These are phyloP conservation scores for Hephaestus fuliginosus DNA, from an alignment of 2,797 vertebrate genomes.

Conservation along the genomic window DNA sequence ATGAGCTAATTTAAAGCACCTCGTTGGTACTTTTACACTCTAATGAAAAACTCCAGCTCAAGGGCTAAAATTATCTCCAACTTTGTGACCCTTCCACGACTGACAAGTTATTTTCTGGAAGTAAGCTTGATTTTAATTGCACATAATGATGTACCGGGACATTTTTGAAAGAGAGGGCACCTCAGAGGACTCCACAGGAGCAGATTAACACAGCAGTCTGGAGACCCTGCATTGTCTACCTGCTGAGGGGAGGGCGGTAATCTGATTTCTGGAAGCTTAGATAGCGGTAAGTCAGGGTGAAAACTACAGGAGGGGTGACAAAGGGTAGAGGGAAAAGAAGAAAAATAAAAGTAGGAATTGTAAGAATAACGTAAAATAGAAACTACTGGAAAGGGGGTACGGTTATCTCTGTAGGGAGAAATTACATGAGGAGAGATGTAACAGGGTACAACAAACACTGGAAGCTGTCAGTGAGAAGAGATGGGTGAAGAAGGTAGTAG, in stretches of 20 bases:
- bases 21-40: constrained; percentile 2
- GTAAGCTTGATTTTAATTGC: constrained; percentile 79
- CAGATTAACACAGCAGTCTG: constrained; percentile 78
- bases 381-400: not conserved
- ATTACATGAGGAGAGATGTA: not conserved
- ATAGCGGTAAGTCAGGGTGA: not conserved
- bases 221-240: constrained; percentile 52
- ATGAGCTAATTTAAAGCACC: constrained; percentile 1
- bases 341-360: not conserved
- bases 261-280: constrained; percentile 36
- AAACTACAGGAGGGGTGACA: not conserved
- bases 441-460: not conserved
- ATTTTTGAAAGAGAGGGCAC: constrained; percentile 43
- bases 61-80: constrained; percentile 10
- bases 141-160: constrained; percentile 75
- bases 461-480: not conserved
- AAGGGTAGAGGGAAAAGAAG: not conserved
- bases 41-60: not conserved
- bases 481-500: not conserved
- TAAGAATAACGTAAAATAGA: not conserved
- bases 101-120: constrained; percentile 49
- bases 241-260: constrained; percentile 45
- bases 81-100: constrained; percentile 23
- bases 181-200: constrained; percentile 60
- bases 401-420: not conserved